A percentile compares a stretch with the other conserved stretches of the same genome.
These are phyloP conservation scores for Aricia agestis DNA, from an alignment of 1,140 invertebrate species.

Conservation along the genomic window DNA sequence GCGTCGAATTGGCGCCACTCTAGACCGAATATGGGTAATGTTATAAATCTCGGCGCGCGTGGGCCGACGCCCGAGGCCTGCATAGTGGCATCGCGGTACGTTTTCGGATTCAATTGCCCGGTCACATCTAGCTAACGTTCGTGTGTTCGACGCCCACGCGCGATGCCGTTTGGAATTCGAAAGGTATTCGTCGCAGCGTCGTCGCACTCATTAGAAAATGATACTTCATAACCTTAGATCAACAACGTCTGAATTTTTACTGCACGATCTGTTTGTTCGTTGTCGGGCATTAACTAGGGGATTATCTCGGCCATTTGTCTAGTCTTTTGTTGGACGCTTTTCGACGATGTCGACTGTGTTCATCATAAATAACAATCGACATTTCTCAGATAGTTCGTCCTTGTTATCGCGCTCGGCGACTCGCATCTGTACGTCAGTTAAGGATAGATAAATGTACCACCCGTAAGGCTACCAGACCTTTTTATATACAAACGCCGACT, in stretches of 20 bases:
- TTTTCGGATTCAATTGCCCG: conserved; percentile 53
- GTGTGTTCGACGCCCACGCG: conserved; percentile 56
- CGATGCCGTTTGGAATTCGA: conserved; percentile 64
- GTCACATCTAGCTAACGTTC: conserved; percentile 49
- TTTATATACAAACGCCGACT: conserved; percentile 10
- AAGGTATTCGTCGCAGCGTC: conserved; percentile 63
- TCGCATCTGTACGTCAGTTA: conserved; percentile 66
- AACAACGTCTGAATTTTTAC: not conserved
- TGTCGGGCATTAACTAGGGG: conserved; percentile 43
- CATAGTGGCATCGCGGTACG: conserved; percentile 30
- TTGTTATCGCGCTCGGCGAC: conserved; percentile 56
- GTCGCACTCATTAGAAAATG: conserved; percentile 15
- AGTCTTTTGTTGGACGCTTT: conserved; percentile 58
- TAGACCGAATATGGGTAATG: conserved; percentile 71
- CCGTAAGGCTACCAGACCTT: conserved; percentile 41
- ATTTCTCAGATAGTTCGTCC: conserved; percentile 61
- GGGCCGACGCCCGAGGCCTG: conserved; percentile 45
- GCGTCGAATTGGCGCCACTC: conserved; percentile 70
- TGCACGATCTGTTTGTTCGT: conserved; percentile 9
- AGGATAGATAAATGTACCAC: conserved; percentile 64
- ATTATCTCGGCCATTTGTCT: conserved; percentile 70
- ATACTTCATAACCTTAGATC: conserved; percentile 14
- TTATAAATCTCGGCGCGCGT: conserved; percentile 66
- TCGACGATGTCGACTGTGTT: conserved; percentile 45
- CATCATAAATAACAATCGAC: conserved; percentile 69